phyloP scores from a whole-genome alignment of 2,113 vertebrate genomes.

The Lynx canadensis region DNA sequence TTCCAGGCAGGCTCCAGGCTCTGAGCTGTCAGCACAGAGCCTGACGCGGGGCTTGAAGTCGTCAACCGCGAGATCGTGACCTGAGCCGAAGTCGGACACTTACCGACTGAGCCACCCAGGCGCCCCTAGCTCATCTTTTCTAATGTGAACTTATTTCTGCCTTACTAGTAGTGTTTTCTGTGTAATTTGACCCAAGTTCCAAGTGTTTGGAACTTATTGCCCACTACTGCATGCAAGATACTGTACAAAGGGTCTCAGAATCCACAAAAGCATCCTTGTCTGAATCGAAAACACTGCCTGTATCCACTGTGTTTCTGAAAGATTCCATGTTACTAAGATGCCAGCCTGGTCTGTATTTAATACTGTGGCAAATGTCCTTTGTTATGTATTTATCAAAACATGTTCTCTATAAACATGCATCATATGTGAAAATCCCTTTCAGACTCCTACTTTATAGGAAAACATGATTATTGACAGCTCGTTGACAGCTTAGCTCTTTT shows the following conservation, averaged over 20 bases:
- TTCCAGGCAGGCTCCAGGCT: no score
- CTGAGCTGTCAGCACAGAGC: no score
- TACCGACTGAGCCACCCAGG: no score
- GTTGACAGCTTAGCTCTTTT: background rate
- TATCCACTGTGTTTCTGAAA: background rate
- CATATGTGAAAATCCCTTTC: background rate
- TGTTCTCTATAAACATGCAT: background rate
- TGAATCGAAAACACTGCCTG: background rate
- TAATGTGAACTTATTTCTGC: background rate
- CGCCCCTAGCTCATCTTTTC: background rate
- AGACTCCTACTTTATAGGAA: background rate
- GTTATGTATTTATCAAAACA: background rate
- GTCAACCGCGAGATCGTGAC: no score
- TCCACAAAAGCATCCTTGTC: background rate
- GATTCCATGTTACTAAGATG: background rate
- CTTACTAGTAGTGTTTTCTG: background rate
- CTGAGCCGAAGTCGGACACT: no score
- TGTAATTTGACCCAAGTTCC: background rate
- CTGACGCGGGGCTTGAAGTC: no score
- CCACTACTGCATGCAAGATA: background rate
- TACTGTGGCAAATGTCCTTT: background rate
- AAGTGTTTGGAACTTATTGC: background rate
- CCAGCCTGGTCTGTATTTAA: background rate
- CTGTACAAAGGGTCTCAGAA: background rate
- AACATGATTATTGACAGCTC: background rate